Conservation (phyloP, 2,888 invertebrate species). For the Aporophyla lueneburgensis region DNA sequence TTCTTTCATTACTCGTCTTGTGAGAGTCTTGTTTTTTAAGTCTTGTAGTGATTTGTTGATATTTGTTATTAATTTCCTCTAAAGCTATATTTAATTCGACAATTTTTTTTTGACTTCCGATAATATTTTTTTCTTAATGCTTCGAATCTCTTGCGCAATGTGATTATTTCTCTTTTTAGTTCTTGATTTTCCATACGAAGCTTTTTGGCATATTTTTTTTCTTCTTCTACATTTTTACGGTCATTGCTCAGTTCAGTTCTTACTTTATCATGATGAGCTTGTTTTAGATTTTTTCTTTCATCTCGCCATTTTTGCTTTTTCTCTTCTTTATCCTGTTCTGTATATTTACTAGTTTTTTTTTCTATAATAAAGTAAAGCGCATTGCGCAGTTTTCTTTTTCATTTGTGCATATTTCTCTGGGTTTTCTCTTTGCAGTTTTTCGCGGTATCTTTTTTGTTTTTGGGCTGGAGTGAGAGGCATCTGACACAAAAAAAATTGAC, state of each 20-base stretch:
- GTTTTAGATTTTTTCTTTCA: slow-evolving; percentile 3
- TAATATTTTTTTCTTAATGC: slow-evolving; percentile 7
- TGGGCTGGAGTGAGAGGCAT: slow-evolving; percentile 3
- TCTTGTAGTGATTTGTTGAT: not conserved
- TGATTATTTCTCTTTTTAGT: not conserved
- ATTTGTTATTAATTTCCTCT: not conserved
- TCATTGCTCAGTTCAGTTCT: not conserved
- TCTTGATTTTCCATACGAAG: not conserved
- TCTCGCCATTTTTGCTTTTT: slow-evolving; percentile 4
- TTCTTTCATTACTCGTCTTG: not conserved
- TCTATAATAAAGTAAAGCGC: slow-evolving; percentile 9
- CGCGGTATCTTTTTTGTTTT: slow-evolving; percentile 9
- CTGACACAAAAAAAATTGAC: not conserved
- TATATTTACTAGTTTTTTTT: not conserved
- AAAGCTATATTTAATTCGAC: not conserved
- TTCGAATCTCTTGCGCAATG: not conserved
- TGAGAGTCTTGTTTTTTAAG: not conserved
- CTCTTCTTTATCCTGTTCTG: slow-evolving; percentile 8
- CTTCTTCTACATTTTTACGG: not conserved
- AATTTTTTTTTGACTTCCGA: slow-evolving; percentile 1
- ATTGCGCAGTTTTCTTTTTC: slow-evolving; percentile 5
- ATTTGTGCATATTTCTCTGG: slow-evolving; percentile 10
- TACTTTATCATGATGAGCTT: not conserved
- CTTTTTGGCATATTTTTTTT: not conserved
- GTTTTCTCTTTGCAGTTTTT: slow-evolving; percentile 1